Conservation (phyloP, 2,113 vertebrate species). For the Silurus meridionalis region DNA sequence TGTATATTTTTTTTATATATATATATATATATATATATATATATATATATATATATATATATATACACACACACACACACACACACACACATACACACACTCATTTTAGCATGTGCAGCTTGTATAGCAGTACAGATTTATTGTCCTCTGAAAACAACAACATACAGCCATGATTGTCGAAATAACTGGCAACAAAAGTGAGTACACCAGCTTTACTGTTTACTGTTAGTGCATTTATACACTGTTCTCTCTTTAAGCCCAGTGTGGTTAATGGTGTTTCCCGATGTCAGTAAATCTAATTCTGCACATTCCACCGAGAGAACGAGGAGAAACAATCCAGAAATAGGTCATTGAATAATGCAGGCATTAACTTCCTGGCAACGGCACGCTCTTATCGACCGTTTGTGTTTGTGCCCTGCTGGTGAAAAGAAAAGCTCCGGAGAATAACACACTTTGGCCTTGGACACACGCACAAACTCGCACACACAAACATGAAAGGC, state of each 20-base stretch:
- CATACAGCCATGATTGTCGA: no score
- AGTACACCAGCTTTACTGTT: background rate
- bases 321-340: constrained; percentile 45
- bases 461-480: constrained; percentile 33
- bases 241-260: constrained; percentile 18
- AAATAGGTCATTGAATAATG: constrained; percentile 52
- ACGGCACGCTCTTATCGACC: constrained; percentile 42
- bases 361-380: constrained; percentile 45
- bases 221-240: constrained; percentile 31
- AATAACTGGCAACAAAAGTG: no score
- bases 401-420: constrained; percentile 26
- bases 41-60: no score
- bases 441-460: constrained; percentile 54
- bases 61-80: background rate
- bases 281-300: constrained; percentile 45
- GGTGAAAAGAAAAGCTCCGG: constrained; percentile 47
- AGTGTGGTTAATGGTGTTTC: constrained; percentile 34
- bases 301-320: constrained; percentile 34
- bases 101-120: background rate
- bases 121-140: no score
- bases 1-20: no score
- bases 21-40: no score
- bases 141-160: no score
- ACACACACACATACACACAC: background rate
- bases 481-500: constrained; percentile 28